Evolutionary conservation across 2,113 vertebrate species (phyloP).

Genomic region (Tetrao urogallus): DNA sequence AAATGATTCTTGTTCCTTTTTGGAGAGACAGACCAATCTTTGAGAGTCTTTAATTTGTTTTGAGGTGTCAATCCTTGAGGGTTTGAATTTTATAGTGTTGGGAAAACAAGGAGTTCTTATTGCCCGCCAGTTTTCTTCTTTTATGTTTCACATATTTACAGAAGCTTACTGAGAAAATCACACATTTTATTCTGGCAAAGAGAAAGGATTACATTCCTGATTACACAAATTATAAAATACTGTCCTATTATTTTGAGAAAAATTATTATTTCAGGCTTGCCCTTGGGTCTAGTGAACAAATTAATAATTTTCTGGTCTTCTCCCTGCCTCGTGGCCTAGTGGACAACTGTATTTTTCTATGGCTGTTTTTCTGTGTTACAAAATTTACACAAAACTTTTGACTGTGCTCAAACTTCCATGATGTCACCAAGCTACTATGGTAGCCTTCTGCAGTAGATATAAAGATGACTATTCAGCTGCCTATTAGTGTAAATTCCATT

Average conservation of each 20-base stretch:
- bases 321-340: not conserved
- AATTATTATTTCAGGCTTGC: slow-evolving; percentile 33
- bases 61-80: not conserved
- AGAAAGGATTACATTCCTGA: slow-evolving; percentile 27
- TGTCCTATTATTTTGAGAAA: not conserved
- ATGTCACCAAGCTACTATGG: not conserved
- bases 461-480: not conserved
- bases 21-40: not conserved
- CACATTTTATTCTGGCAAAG: not conserved
- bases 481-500: not conserved
- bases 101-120: not conserved
- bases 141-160: slow-evolving; percentile 2
- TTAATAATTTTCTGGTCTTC: slow-evolving; percentile 47
- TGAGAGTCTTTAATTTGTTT: not conserved
- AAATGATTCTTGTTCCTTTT: not conserved
- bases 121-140: slow-evolving; percentile 15
- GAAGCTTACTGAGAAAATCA: not conserved
- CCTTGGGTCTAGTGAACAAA: not conserved
- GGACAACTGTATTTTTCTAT: not conserved
- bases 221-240: slow-evolving; percentile 49
- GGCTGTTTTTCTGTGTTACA: not conserved
- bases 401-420: not conserved
- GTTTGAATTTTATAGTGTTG: not conserved
- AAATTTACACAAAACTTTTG: not conserved
- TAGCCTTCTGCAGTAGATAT: not conserved